Evolutionary conservation across 2,797 vertebrate species (phyloP), one percentile per base, ranked within the genome.

Genomic region (Chiroxiphia lanceolata): DNA sequence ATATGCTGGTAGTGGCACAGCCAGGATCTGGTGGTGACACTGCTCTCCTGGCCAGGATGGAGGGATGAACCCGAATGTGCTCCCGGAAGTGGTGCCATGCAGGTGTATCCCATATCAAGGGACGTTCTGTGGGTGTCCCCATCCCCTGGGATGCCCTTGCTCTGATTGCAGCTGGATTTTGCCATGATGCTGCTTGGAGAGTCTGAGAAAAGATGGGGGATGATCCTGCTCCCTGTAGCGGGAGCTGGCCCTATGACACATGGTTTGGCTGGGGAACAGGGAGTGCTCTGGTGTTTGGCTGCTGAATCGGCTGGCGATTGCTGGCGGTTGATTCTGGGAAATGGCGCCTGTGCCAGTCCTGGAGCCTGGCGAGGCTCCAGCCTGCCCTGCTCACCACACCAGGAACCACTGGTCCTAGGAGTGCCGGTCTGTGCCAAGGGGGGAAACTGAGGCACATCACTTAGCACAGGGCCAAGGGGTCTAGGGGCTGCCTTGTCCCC

Each of bases 121-220:
- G 47, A 65, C 16, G 8, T 42, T 21, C 47, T 16, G 26, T 29
- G 18, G 51, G 19, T 0, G 1, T 78, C 38, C 27, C 12, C 0
- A 0, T 75, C 23, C 8, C 33, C 7, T 0, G 1, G 61, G 38
- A 57, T 20, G 29, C 2, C 10, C 33, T 68, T 0, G 0, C 9
- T 72, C 51, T 2, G 1, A 16, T 26, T n/a, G 33, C 20, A 11
- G 18, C 40, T 21, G 29, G 34, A 40, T 90, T 93, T 91, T 93
- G 64, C 76, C 13, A 4, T 17, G 48, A 17, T 51, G 53, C 36
- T 92, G 50, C 27, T 42, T 59, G 51, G 59, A 76, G 50, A 87
- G 29, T 17, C 84, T 82, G 60, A 75, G 44, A 47, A 76, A 76
- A 82, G 42, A 17, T 0, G 0, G 19, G 54, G 36, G 21, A 63